phyloP scores from a whole-genome alignment of 2,113 vertebrate genomes.

The Chrysemys picta region DNA sequence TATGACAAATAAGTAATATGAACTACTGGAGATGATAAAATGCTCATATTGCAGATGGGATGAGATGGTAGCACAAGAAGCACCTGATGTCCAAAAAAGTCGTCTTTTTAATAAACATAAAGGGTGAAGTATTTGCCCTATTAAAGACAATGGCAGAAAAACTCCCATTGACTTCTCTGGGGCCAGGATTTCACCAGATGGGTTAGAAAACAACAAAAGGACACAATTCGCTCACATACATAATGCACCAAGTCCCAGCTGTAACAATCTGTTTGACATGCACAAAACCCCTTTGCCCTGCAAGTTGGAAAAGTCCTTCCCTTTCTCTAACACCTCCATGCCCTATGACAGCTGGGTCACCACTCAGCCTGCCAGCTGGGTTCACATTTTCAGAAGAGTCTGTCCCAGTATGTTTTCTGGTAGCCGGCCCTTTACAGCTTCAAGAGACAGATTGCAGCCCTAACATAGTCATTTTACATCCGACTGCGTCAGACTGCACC shows the following conservation, averaged over 20 bases:
- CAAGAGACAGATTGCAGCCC: not conserved
- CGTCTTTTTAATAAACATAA: not conserved
- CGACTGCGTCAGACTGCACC: not conserved
- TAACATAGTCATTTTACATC: not conserved
- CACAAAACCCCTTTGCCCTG: not conserved
- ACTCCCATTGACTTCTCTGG: not conserved
- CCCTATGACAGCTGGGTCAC: no score
- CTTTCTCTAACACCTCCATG: not conserved
- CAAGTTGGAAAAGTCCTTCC: not conserved
- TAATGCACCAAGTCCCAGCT: not conserved
- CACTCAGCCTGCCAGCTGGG: no score
- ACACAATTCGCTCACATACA: no score
- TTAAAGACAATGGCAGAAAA: not conserved
- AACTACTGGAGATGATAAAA: not conserved
- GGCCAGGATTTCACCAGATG: not conserved
- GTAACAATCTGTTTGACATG: not conserved
- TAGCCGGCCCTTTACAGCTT: not conserved
- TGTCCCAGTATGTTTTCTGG: not conserved
- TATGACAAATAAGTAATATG: not conserved
- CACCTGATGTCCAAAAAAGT: not conserved
- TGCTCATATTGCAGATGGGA: not conserved
- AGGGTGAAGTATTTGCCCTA: not conserved
- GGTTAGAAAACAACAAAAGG: not conserved
- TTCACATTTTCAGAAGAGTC: not conserved
- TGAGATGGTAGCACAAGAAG: not conserved